Evolutionary conservation across 2,888 invertebrate genomes (phyloP), one percentile per base, ranked within the genome.

Genomic region (Crematogaster levior): DNA sequence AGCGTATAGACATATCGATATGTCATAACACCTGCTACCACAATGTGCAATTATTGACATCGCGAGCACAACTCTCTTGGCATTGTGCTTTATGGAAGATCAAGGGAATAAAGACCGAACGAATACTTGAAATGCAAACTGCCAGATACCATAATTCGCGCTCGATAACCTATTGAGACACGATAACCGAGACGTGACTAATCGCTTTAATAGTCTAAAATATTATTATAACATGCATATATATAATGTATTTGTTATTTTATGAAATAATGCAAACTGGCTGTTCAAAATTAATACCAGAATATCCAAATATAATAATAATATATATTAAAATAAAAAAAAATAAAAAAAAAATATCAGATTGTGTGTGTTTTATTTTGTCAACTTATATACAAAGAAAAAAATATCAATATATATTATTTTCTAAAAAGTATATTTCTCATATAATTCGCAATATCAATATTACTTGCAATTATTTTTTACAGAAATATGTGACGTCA

Each of bases 1-100:
- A 77, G 43, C 24, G 21, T 77, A 77, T 56, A 79, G 56, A 68
- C 77, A 43, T 58, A 79, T 79, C 77, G 70, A 77, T 70, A 77
- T 68, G 77, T 79, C 70, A 58, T 43, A 79, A 68, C 70, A 77
- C 70, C 56, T 77, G 43, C 56, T 77, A 56, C 43, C 34, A 56
- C 60, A 74, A 74, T 48, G 74, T 61, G 24, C 56, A 46, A 70
- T 79, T 79, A 79, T 79, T 34, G 77, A 56, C 77, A 77, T 21
- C n/a, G 56, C 12, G 70, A 79, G 56, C 43, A 46, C 77, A 56
- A 43, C 68, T 77, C 70, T 24, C 34, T 56, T 43, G n/a, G 12
- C 34, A 18, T 12, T 27, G 70, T 12, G 30, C 43, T 70, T 70
- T 79, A 43, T 46, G 15, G 9, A 79, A 70, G 30, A 58, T 24